Conservation (phyloP, 2,113 vertebrate genomes). For the Kryptolebias marmoratus region DNA sequence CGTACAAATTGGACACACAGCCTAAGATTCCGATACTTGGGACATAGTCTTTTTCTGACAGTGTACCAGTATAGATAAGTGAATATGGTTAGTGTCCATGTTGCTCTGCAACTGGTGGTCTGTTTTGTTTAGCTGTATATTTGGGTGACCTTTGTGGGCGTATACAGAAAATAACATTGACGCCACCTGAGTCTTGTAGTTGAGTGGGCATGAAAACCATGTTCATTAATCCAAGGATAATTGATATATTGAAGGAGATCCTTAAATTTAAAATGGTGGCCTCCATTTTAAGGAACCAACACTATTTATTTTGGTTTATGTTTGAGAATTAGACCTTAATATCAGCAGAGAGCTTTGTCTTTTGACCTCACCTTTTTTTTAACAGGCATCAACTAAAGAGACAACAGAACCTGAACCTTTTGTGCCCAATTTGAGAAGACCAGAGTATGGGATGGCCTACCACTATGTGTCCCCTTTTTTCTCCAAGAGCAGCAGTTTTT, state of each 20-base stretch:
- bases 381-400: conserved; percentile 45
- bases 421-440: not conserved
- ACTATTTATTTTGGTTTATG: not conserved
- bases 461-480: conserved; percentile 41
- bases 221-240: too few species aligned
- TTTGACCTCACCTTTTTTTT: conserved; percentile 1
- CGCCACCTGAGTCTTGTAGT: too few species aligned
- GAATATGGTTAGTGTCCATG: too few species aligned
- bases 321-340: not conserved
- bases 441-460: conserved; percentile 27
- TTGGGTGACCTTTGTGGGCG: too few species aligned
- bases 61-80: too few species aligned
- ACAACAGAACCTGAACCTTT: accelerated
- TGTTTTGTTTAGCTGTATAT: too few species aligned
- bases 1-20: too few species aligned
- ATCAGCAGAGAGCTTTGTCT: not conserved
- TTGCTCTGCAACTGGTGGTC: too few species aligned
- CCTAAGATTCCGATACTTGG: too few species aligned
- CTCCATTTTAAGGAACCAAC: not conserved
- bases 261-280: not conserved
- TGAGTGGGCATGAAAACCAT: too few species aligned
- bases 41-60: too few species aligned
- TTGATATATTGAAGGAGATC: not conserved
- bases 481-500: conserved; percentile 77
- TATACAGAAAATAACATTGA: too few species aligned